These are phyloP conservation scores for Epinotia brunnichana DNA, from an alignment of 2,888 invertebrate species.

Conservation along the genomic window DNA sequence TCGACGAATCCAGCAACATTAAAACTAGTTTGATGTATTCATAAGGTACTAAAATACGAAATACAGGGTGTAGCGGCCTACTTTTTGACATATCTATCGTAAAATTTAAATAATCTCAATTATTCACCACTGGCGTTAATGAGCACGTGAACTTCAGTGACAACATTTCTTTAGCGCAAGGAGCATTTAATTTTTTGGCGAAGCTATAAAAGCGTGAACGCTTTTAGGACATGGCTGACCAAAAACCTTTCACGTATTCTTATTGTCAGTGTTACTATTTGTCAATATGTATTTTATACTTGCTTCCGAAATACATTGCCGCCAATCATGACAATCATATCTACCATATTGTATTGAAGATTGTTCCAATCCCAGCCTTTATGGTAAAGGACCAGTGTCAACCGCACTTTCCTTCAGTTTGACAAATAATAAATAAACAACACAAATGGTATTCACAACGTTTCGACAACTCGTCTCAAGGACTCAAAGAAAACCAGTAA, in stretches of 20 bases:
- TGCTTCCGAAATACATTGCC: neutral
- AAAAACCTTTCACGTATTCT: neutral
- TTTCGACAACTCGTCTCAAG: neutral
- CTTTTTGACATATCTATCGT: no score
- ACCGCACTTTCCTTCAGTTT: neutral
- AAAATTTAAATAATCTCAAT: no score
- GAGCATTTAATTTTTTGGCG: neutral
- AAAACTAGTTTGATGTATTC: no score
- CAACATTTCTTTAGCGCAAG: neutral
- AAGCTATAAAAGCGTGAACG: neutral
- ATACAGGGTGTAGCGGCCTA: no score
- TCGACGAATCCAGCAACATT: no score
- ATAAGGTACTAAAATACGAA: no score
- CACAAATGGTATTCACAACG: neutral
- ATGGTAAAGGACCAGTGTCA: neutral
- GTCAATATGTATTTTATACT: neutral
- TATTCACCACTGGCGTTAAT: no score
- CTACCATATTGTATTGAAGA: neutral
- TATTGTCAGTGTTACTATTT: neutral
- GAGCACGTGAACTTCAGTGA: neutral
- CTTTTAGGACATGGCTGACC: neutral
- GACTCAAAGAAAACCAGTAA: neutral
- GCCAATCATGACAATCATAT: neutral
- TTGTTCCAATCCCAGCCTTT: neutral
- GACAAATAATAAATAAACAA: constrained; percentile 9